These are phyloP conservation scores for Opisthograptis luteolata DNA, from an alignment of 2,888 invertebrate genomes.

Conservation along the genomic window DNA sequence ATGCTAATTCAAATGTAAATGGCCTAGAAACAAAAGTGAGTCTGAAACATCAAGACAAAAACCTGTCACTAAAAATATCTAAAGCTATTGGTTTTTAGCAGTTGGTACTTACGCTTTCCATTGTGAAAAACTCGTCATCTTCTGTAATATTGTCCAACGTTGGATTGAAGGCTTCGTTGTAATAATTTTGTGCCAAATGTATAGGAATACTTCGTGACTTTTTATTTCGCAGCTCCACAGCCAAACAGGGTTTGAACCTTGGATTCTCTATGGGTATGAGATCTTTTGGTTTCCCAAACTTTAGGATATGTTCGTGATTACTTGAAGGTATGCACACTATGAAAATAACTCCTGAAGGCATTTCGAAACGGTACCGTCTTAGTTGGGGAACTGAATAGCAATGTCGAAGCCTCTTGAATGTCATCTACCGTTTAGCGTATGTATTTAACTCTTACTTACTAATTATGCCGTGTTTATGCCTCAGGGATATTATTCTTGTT, in stretches of 20 bases:
- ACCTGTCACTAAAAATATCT: too few relatives aligned
- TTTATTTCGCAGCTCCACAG: conserved; percentile 70
- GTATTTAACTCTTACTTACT: conserved; percentile 47
- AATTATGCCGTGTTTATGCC: conserved; percentile 20
- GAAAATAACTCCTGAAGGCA: conserved; percentile 87
- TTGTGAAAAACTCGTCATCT: conserved; percentile 84
- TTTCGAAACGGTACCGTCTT: conserved; percentile 40
- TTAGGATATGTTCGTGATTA: conserved; percentile 86
- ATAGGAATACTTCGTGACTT: conserved; percentile 70
- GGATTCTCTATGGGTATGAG: conserved; percentile 52
- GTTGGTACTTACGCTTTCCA: conserved; percentile 86
- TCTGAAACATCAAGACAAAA: too few relatives aligned
- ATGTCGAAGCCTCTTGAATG: conserved; percentile 15
- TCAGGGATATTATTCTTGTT: conserved; percentile 24
- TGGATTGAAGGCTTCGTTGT: conserved; percentile 62
- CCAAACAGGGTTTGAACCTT: conserved; percentile 57
- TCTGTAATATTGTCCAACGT: conserved; percentile 70
- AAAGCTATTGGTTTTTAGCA: neutral
- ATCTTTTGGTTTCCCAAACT: conserved; percentile 76
- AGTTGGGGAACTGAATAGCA: neutral
- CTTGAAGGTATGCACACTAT: conserved; percentile 88
- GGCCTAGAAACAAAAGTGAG: too few relatives aligned
- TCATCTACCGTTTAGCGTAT: conserved; percentile 38
- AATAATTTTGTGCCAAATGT: conserved; percentile 69
- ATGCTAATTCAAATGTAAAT: too few relatives aligned